Evolutionary conservation across 2,113 vertebrate genomes (phyloP).

Genomic region (Sinocyclocheilus anshuiensis): DNA sequence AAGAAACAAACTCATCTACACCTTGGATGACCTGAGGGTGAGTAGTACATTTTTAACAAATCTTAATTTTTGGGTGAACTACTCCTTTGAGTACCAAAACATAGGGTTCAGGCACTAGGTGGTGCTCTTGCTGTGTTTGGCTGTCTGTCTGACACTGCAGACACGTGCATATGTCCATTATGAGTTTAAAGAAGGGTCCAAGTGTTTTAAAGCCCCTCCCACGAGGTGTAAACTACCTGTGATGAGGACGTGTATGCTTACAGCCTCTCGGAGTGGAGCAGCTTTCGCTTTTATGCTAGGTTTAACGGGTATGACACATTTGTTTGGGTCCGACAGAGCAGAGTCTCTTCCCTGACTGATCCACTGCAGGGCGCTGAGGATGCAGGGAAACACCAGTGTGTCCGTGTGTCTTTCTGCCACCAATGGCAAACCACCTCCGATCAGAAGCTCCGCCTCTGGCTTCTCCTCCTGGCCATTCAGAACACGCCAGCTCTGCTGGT

Average conservation of each 20-base stretch:
- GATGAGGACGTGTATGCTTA: constrained; percentile 81
- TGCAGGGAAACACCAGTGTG: constrained; percentile 88
- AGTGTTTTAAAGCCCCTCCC: constrained; percentile 87
- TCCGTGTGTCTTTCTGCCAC: constrained; percentile 61
- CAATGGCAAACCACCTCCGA: constrained; percentile 66
- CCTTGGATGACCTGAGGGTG: background rate
- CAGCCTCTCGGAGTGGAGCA: constrained; percentile 70
- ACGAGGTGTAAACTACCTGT: constrained; percentile 92
- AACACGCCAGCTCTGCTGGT: constrained; percentile 83
- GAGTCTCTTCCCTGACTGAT: constrained; percentile 85
- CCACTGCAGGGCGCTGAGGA: constrained; percentile 90
- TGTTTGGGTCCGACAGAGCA: constrained; percentile 55
- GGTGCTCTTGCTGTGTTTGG: background rate
- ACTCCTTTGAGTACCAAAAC: background rate
- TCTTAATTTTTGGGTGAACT: background rate
- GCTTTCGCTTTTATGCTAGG: constrained; percentile 74
- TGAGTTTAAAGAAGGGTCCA: constrained; percentile 77
- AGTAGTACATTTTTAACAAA: background rate
- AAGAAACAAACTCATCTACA: too few relatives aligned
- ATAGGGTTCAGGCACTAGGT: constrained; percentile 13
- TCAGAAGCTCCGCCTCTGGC: constrained; percentile 65
- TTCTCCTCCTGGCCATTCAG: constrained; percentile 68
- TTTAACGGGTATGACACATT: constrained; percentile 65
- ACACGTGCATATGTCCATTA: constrained; percentile 59
- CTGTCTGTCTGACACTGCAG: background rate